Percentiles rank a stretch among this genome's conserved stretches.
phyloP scores from a whole-genome alignment of 2,888 invertebrate genomes.

The Amphipyra berbera region DNA sequence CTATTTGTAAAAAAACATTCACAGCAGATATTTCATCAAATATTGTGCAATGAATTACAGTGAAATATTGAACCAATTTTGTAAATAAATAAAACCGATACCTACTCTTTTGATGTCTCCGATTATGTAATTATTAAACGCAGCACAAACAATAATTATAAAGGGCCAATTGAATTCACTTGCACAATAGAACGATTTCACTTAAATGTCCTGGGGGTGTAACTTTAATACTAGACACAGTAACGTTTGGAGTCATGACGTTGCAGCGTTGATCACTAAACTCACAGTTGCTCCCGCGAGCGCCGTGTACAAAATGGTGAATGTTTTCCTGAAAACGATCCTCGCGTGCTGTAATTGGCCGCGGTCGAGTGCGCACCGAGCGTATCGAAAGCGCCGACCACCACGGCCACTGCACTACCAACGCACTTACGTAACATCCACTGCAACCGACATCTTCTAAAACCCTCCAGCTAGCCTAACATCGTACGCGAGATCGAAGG shows the following conservation, averaged over 20 bases:
- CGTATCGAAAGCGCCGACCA: constrained; percentile 80
- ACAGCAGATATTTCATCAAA: neutral
- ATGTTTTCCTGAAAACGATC: constrained; percentile 86
- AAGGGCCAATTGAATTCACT: constrained; percentile 68
- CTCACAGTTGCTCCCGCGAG: constrained; percentile 74
- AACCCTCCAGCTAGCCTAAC: constrained; percentile 66
- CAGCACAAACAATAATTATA: constrained; percentile 64
- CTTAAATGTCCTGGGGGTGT: constrained; percentile 62
- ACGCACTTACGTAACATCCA: constrained; percentile 85
- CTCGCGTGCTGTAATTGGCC: constrained; percentile 82
- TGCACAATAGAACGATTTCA: constrained; percentile 73
- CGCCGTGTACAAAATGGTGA: constrained; percentile 85
- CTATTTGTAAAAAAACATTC: neutral
- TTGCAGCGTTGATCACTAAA: constrained; percentile 67
- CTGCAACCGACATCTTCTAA: constrained; percentile 81
- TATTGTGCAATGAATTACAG: constrained; percentile 19
- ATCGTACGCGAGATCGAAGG: constrained; percentile 78
- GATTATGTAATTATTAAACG: constrained; percentile 63
- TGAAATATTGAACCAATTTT: constrained; percentile 22
- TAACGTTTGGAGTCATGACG: constrained; percentile 69
- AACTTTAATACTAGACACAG: constrained; percentile 57
- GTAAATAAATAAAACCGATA: constrained; percentile 53
- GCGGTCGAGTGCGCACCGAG: constrained; percentile 80
- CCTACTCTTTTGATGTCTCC: constrained; percentile 58
- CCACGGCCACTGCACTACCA: constrained; percentile 81